Percentiles rank a stretch among this genome's conserved stretches.
These are phyloP conservation scores for Halcyon chelicuti DNA, from an alignment of 2,797 vertebrate genomes.

Conservation along the genomic window DNA sequence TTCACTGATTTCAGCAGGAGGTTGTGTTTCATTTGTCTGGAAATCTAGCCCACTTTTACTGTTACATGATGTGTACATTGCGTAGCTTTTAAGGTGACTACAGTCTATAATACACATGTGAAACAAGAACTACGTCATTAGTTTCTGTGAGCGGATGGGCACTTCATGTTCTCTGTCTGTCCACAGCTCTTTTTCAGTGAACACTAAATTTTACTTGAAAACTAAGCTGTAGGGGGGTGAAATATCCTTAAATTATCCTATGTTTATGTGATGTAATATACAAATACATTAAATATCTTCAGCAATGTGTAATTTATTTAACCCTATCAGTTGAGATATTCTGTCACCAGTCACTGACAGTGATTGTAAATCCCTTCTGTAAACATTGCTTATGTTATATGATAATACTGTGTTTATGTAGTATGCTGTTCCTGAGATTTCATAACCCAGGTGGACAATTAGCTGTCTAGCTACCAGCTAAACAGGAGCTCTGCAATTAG, in stretches of 20 bases:
- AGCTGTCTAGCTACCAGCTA: background rate
- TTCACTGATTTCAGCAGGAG: background rate
- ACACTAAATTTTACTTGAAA: background rate
- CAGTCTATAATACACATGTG: accelerated
- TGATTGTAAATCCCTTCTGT: background rate
- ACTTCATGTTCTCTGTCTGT: background rate
- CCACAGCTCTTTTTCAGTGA: background rate
- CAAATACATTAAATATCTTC: background rate
- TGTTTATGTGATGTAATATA: background rate
- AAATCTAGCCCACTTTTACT: background rate
- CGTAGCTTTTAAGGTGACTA: background rate
- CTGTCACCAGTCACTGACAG: background rate
- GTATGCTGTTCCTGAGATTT: background rate
- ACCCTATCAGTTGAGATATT: background rate
- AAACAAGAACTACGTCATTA: background rate
- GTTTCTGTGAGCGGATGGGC: background rate
- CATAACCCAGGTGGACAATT: background rate
- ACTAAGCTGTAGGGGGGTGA: background rate
- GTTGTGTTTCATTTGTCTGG: background rate
- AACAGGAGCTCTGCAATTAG: background rate
- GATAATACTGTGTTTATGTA: background rate
- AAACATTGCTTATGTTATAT: background rate
- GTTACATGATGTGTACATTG: background rate
- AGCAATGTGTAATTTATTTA: background rate
- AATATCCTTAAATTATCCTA: background rate